Conservation (phyloP, 2,113 vertebrate species). For the Crypturellus undulatus region DNA sequence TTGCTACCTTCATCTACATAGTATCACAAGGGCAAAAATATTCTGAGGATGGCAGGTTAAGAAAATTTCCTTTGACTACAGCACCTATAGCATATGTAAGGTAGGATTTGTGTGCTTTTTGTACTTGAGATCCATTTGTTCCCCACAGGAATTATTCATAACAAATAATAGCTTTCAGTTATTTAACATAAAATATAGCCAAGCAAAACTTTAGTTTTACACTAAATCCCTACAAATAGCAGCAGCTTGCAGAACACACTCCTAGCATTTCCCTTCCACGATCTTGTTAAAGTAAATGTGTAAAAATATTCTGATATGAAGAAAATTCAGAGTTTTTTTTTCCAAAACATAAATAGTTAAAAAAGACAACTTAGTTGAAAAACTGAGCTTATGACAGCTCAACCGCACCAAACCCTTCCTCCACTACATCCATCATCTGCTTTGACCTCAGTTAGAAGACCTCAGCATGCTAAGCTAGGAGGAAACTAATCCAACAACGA, state of each 20-base stretch:
- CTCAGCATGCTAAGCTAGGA: not conserved
- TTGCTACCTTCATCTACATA: not conserved
- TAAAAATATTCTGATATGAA: not conserved
- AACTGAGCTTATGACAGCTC: not conserved
- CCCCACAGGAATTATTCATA: not conserved
- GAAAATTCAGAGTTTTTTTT: too few species aligned
- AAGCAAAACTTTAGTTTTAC: not conserved
- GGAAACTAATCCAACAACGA: not conserved
- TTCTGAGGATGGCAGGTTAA: not conserved
- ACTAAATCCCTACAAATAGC: not conserved
- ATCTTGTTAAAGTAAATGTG: not conserved
- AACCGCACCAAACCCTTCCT: not conserved
- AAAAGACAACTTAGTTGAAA: not conserved
- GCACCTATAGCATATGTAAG: not conserved
- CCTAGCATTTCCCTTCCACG: not conserved
- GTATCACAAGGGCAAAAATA: not conserved
- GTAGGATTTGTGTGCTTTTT: not conserved
- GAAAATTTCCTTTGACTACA: not conserved
- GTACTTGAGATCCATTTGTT: not conserved
- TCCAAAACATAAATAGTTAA: not conserved
- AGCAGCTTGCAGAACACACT: not conserved
- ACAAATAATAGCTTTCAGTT: not conserved
- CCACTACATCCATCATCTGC: not conserved
- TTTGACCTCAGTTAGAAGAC: fast-evolving
- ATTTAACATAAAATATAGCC: not conserved